Evolutionary conservation across 2,797 vertebrate species (phyloP).

Genomic region (Chromis chromis): DNA sequence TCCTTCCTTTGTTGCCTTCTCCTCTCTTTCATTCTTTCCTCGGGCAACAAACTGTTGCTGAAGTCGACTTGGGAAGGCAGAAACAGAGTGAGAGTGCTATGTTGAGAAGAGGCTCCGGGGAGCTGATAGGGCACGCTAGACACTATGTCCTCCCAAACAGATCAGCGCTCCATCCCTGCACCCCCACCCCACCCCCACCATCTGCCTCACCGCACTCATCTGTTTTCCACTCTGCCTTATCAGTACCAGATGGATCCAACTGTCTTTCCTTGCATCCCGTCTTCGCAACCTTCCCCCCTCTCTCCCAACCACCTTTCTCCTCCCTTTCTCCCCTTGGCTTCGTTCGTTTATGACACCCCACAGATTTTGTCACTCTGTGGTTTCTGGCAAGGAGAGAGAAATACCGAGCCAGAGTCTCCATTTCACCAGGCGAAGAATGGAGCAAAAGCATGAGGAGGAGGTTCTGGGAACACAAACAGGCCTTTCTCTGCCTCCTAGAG

Average conservation of each 20-base stretch:
- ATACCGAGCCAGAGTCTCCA: conserved; percentile 87
- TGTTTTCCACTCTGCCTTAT: conserved; percentile 92
- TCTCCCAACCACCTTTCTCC: conserved; percentile 82
- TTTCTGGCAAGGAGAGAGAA: conserved; percentile 88
- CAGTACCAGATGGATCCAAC: conserved; percentile 90
- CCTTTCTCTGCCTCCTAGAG: conserved; percentile 61
- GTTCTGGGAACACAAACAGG: conserved; percentile 66
- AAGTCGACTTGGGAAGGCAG: conserved; percentile 61
- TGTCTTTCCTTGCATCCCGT: conserved; percentile 87
- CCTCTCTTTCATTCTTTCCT: conserved; percentile 53
- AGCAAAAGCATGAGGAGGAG: conserved; percentile 57
- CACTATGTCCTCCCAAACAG: conserved; percentile 74
- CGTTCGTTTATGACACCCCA: conserved; percentile 88
- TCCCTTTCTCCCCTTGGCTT: conserved; percentile 72
- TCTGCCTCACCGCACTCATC: conserved; percentile 84
- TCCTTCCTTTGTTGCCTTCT: conserved; percentile 74
- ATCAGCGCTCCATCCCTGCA: conserved; percentile 47
- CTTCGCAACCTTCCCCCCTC: conserved; percentile 32
- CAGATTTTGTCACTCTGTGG: conserved; percentile 95
- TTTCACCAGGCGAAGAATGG: conserved; percentile 84
- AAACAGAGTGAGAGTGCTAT: conserved; percentile 52
- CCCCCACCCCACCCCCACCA: conserved; percentile 39
- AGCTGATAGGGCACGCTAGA: conserved; percentile 71
- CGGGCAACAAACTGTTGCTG: conserved; percentile 62
- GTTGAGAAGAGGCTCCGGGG: conserved; percentile 48